phyloP scores from a whole-genome alignment of 2,113 vertebrate genomes.

The Hippocampus zosterae region DNA sequence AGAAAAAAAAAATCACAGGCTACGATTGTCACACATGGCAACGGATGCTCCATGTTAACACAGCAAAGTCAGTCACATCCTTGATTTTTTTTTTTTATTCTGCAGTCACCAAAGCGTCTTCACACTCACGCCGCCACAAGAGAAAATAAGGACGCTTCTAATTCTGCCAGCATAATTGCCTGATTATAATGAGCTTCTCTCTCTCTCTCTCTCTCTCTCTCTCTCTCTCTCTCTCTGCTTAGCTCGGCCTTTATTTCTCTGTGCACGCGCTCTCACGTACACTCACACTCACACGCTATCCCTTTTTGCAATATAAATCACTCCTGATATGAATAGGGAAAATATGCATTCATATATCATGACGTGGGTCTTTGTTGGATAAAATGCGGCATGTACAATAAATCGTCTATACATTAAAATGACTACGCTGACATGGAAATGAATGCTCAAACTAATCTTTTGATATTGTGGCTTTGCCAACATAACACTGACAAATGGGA shows the following conservation, averaged over 20 bases:
- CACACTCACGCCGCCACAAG: slow-evolving; percentile 57
- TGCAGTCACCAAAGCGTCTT: slow-evolving; percentile 53
- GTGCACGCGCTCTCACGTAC: slow-evolving; percentile 14
- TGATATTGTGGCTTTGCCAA: slow-evolving; percentile 5
- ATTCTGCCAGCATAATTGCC: slow-evolving; percentile 72
- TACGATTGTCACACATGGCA: slow-evolving; percentile 64
- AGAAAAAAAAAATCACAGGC: slow-evolving; percentile 53
- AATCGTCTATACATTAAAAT: slow-evolving; percentile 13
- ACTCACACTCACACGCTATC: slow-evolving; percentile 21
- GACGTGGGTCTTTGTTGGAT: slow-evolving; percentile 12
- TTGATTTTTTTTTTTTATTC: slow-evolving; percentile 38
- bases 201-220: slow-evolving; percentile 45
- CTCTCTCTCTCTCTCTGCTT: slow-evolving; percentile 33
- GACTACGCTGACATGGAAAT: background rate
- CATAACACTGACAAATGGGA: slow-evolving; percentile 1
- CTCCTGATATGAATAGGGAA: slow-evolving; percentile 43
- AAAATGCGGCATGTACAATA: slow-evolving; percentile 10
- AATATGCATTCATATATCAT: slow-evolving; percentile 45
- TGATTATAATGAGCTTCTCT: slow-evolving; percentile 72
- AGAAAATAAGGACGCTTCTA: slow-evolving; percentile 69
- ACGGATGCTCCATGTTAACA: slow-evolving; percentile 55
- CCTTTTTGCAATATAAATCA: slow-evolving; percentile 63
- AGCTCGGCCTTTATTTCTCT: slow-evolving; percentile 57
- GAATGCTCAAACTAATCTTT: slow-evolving; percentile 4
- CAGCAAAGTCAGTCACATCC: slow-evolving; percentile 57